Percentiles rank a stretch among this genome's conserved stretches.
These are phyloP conservation scores for Paramormyrops hopkinsi DNA, from an alignment of 2,797 vertebrate genomes.

Conservation along the genomic window DNA sequence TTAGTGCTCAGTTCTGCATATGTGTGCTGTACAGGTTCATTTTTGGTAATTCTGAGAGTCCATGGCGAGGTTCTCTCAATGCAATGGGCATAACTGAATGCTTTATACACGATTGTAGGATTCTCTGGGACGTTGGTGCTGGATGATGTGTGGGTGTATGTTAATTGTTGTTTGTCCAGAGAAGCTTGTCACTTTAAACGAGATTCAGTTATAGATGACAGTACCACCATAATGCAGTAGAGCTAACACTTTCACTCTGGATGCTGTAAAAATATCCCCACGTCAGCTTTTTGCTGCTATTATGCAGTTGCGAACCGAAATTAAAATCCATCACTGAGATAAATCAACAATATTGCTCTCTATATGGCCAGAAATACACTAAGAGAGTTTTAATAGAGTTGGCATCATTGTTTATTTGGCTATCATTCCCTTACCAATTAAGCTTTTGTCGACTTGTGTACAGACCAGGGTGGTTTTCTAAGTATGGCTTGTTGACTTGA, in stretches of 20 bases:
- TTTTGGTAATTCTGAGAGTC: background rate
- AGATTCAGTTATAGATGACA: background rate
- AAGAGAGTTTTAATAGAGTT: background rate
- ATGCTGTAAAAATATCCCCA: background rate
- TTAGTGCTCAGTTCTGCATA: background rate
- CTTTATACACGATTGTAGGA: background rate
- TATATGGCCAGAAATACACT: background rate
- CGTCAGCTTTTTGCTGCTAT: background rate
- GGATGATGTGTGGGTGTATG: background rate
- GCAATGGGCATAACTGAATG: background rate
- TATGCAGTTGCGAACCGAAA: background rate
- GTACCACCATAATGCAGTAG: background rate
- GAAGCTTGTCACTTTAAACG: background rate
- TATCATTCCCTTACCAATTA: background rate
- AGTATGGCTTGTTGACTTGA: background rate
- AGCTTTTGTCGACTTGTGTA: background rate
- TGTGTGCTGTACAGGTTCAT: background rate
- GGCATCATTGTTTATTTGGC: background rate
- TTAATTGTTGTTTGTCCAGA: background rate
- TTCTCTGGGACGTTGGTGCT: background rate
- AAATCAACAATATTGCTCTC: background rate
- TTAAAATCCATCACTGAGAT: conserved; percentile 6
- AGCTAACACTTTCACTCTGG: background rate
- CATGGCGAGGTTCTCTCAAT: background rate
- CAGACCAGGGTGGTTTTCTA: background rate